Percentiles rank a stretch among this genome's conserved stretches.
Conservation (phyloP, 2,113 vertebrate genomes). For the Cettia cetti region DNA sequence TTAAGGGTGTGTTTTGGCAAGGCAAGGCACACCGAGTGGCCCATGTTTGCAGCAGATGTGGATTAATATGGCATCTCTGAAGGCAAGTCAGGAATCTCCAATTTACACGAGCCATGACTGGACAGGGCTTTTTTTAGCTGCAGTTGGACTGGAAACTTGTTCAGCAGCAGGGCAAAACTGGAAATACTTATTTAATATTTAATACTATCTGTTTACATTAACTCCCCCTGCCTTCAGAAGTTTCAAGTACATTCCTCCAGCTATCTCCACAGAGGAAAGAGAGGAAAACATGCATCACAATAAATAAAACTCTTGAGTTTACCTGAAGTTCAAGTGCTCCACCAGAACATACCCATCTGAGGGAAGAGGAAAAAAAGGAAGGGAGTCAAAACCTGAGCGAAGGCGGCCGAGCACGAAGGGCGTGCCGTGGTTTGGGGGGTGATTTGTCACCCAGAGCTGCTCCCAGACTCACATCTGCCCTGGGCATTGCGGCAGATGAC, state of each 20-base stretch:
- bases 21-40: not conserved
- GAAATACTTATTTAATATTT: slow-evolving; percentile 13
- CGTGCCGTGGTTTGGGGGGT: not conserved
- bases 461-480: slow-evolving; percentile 73
- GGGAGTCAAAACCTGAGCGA: not conserved
- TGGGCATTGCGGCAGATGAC: slow-evolving; percentile 72
- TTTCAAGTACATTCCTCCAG: not conserved
- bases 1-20: slow-evolving; percentile 16
- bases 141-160: not conserved
- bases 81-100: slow-evolving; percentile 9
- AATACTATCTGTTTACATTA: not conserved
- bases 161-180: not conserved
- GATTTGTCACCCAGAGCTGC: not conserved
- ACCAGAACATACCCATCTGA: slow-evolving; percentile 73
- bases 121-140: not conserved
- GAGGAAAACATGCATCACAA: not conserved
- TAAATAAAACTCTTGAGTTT: slow-evolving; percentile 30
- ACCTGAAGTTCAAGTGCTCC: slow-evolving; percentile 76
- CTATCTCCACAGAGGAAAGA: not conserved
- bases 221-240: not conserved
- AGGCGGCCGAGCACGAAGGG: not conserved
- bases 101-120: not conserved
- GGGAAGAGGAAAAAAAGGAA: not conserved
- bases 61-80: not conserved
- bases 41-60: slow-evolving; percentile 13